These are phyloP conservation scores for Sinocyclocheilus grahami DNA, from an alignment of 2,113 vertebrate genomes.

Conservation along the genomic window DNA sequence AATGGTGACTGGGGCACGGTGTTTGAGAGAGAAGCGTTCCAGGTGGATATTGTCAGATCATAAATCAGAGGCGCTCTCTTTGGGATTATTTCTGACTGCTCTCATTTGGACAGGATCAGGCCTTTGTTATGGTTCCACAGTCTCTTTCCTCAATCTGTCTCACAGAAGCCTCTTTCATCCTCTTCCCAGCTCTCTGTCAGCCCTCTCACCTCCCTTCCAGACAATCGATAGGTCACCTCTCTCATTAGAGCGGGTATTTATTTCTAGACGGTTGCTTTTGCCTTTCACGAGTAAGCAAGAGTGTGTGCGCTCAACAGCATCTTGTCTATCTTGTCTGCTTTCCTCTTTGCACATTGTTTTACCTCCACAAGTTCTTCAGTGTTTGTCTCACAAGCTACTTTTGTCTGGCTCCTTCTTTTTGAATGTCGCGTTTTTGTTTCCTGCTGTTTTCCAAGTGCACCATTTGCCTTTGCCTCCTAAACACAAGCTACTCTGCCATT, in stretches of 20 bases:
- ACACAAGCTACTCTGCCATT: background rate
- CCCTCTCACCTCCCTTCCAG: slow-evolving; percentile 29
- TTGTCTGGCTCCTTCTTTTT: background rate
- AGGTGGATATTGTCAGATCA: slow-evolving; percentile 39
- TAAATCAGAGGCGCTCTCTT: slow-evolving; percentile 36
- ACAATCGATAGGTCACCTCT: slow-evolving; percentile 56
- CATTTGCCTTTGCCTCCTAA: slow-evolving; percentile 12
- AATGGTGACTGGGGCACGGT: slow-evolving; percentile 24
- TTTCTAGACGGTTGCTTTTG: slow-evolving; percentile 39
- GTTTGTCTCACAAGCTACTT: background rate
- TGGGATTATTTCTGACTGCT: slow-evolving; percentile 45
- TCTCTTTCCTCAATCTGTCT: slow-evolving; percentile 37
- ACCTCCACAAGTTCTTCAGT: background rate
- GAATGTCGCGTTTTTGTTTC: background rate
- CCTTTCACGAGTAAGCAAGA: slow-evolving; percentile 13
- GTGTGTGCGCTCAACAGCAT: background rate
- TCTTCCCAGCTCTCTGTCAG: slow-evolving; percentile 33
- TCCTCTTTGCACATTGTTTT: background rate
- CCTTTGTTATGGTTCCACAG: slow-evolving; percentile 47
- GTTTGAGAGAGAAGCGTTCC: slow-evolving; percentile 18
- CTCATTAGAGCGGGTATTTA: slow-evolving; percentile 53
- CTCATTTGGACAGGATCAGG: slow-evolving; percentile 47
- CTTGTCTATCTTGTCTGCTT: background rate
- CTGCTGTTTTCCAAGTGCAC: slow-evolving; percentile 13
- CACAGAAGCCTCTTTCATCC: slow-evolving; percentile 49